Evolutionary conservation across 2,888 invertebrate genomes (phyloP), one percentile per base, ranked within the genome.

Genomic region (Nysson spinosus): DNA sequence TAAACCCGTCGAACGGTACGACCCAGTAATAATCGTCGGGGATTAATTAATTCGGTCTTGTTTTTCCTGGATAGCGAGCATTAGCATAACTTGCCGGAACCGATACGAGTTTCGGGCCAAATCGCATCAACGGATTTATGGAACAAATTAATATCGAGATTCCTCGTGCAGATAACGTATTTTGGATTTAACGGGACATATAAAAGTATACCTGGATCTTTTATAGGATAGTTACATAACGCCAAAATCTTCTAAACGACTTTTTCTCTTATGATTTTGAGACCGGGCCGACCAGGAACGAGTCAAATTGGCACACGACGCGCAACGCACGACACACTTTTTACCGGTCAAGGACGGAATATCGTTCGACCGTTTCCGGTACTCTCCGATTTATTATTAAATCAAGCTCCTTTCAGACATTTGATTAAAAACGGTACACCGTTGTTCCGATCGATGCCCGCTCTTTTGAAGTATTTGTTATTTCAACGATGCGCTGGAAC

Each of bases 251-350:
- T 39, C 43, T 9, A 30, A 3, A 7, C 32, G 55, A 46, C 32
- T 16, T 42, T 56, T 22, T 42, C 34, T 56, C 12, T 32, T 17
- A 9, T 22, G 34, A n/a, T 42, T 37, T 30, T 14, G 14, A 4
- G 17, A 46, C 22, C 9, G 24, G 26, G 32, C 7, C 24, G 19
- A 14, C 24, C 9, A 37, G 55, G 34, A 47, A 4, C 49, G 19
- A 22, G 40, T 28, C 57, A 67, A 46, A 57, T 49, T 17, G 43
- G 55, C 16, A 52, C 32, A 35, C 40, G n/a, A n/a, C n/a, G n/a
- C n/a, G n/a, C n/a, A 54, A 26, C 62, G 47, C 46, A 50, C 47
- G 57, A 26, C 62, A 51, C 46, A 50, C 47, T 50, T 57, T 44
- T 32, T 32, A 24, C 3, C 43, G 35, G 52, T 40, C 57, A 54